phyloP scores from a whole-genome alignment of 2,888 invertebrate genomes.

The Apoderus coryli region DNA sequence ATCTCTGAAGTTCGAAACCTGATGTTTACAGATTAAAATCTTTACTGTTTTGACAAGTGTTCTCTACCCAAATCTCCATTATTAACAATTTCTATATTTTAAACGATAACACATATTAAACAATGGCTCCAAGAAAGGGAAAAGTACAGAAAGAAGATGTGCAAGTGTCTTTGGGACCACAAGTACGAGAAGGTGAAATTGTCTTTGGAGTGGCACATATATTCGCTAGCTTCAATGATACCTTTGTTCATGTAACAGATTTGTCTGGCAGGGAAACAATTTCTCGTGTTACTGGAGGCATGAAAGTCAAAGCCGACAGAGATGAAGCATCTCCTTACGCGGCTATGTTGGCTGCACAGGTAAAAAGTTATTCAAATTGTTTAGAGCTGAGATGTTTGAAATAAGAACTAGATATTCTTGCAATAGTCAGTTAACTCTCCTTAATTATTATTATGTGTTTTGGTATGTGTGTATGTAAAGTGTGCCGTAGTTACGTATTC shows the following conservation, averaged over 20 bases:
- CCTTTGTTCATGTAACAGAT: conserved; percentile 99
- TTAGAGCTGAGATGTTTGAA: no score
- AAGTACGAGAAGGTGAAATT: conserved; percentile 92
- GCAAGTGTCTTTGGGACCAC: conserved; percentile 88
- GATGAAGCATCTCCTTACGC: conserved; percentile 99
- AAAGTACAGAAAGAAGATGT: conserved; percentile 95
- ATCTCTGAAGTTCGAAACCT: no score
- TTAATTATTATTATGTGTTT: no score
- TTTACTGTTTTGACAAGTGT: no score
- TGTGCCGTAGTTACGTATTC: no score
- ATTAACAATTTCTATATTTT: no score
- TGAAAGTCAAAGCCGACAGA: conserved; percentile 99
- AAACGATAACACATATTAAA: no score
- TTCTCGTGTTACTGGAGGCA: conserved; percentile 91
- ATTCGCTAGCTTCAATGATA: conserved; percentile 99
- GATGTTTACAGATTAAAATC: no score
- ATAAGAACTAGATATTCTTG: no score
- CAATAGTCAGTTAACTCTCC: no score
- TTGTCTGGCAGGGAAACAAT: conserved; percentile 93
- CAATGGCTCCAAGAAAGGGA: conserved; percentile 96
- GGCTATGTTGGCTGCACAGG: conserved; percentile 99
- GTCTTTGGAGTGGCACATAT: conserved; percentile 99
- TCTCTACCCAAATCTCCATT: no score
- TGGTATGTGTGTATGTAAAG: no score
- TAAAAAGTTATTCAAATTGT: conserved; percentile 30